phyloP scores from a whole-genome alignment of 2,888 invertebrate species.

The Rhagium mordax region DNA sequence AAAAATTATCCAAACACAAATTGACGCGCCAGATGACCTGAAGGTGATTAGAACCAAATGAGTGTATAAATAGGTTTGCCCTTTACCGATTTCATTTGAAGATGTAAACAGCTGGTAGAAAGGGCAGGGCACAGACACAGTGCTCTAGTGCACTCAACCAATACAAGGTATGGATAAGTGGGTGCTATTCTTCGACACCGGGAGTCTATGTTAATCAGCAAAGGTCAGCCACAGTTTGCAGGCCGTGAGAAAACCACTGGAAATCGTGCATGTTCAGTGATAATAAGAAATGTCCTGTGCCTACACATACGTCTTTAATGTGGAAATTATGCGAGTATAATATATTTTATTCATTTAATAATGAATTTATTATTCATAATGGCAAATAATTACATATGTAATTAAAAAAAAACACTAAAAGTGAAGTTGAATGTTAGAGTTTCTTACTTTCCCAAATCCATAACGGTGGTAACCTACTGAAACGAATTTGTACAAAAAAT shows the following conservation, averaged over 20 bases:
- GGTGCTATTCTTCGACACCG: constrained; percentile 46
- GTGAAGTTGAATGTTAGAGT: background rate
- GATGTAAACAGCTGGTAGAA: constrained; percentile 11
- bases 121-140: constrained; percentile 27
- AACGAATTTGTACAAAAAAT: background rate
- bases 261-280: constrained; percentile 41
- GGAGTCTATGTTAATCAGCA: constrained; percentile 56
- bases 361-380: constrained; percentile 1
- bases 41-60: background rate
- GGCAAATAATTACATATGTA: constrained; percentile 12
- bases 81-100: background rate
- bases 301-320: constrained; percentile 41
- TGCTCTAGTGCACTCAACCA: constrained; percentile 38
- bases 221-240: constrained; percentile 51
- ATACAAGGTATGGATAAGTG: constrained; percentile 33
- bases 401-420: constrained; percentile 6
- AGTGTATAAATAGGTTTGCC: background rate
- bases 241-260: constrained; percentile 54
- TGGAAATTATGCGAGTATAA: constrained; percentile 33
- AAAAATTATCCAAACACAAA: background rate
- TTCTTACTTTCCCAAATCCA: background rate
- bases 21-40: constrained; percentile 6
- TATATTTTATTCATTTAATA: constrained; percentile 6
- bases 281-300: constrained; percentile 44
- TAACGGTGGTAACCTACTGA: background rate